Percentiles rank a stretch among this genome's conserved stretches.
These are phyloP conservation scores for Acanthisitta chloris DNA, from an alignment of 2,113 vertebrate genomes.

Conservation along the genomic window DNA sequence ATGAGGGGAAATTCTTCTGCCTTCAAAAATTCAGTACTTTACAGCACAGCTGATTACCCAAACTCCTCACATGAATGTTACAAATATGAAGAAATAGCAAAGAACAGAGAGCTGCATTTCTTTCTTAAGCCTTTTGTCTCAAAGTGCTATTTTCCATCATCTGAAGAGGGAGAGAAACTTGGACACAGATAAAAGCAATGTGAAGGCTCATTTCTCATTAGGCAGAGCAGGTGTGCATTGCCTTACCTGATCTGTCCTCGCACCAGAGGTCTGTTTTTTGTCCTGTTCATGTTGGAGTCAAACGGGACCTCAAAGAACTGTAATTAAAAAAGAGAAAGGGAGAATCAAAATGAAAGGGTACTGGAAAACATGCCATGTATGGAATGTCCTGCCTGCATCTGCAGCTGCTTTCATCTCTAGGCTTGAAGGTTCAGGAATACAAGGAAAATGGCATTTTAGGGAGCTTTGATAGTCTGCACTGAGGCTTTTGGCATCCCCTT, in stretches of 20 bases:
- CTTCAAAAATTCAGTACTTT: not conserved
- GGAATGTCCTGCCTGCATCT: not conserved
- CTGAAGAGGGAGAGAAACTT: not conserved
- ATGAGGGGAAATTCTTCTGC: not conserved
- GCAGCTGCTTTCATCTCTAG: slow-evolving; percentile 20
- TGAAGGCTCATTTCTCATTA: not conserved
- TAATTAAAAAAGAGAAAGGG: slow-evolving; percentile 41
- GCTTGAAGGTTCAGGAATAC: slow-evolving; percentile 2
- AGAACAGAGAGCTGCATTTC: not conserved
- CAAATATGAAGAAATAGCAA: not conserved
- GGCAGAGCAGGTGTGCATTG: not conserved
- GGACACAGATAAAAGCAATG: not conserved
- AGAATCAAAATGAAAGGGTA: slow-evolving; percentile 40
- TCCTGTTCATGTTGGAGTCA: slow-evolving; percentile 99
- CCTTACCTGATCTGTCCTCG: slow-evolving; percentile 96
- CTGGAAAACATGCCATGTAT: not conserved
- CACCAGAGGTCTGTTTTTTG: slow-evolving; percentile 95
- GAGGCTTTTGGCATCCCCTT: slow-evolving; percentile 14
- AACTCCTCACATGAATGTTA: not conserved
- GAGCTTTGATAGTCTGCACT: slow-evolving; percentile 10
- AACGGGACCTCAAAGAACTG: slow-evolving; percentile 99
- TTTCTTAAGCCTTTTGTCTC: not conserved
- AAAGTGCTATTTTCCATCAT: not conserved
- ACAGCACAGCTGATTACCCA: not conserved
- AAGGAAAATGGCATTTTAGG: not conserved